Evolutionary conservation across 2,113 vertebrate genomes (phyloP).

Genomic region (Sinocyclocheilus anophthalmus): DNA sequence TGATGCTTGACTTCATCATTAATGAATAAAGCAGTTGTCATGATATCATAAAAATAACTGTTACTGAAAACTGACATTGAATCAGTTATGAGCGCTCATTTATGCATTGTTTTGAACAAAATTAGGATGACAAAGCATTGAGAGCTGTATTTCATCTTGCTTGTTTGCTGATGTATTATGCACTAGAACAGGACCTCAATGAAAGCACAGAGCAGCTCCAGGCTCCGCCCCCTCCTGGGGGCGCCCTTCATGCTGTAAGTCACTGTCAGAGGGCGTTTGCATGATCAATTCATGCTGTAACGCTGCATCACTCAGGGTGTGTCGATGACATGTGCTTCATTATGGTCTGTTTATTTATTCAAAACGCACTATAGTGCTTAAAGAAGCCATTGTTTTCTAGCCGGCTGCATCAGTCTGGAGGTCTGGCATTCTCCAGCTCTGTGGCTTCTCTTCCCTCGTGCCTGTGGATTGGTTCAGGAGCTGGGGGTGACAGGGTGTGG

Average conservation of each 20-base stretch:
- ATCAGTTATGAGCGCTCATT: background rate
- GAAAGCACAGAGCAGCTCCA: background rate
- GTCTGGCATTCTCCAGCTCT: background rate
- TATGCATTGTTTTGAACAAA: background rate
- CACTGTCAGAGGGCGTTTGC: conserved; percentile 26
- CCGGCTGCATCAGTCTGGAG: background rate
- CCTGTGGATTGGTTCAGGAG: conserved; percentile 25
- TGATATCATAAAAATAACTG: background rate
- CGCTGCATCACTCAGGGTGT: background rate
- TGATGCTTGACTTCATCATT: background rate
- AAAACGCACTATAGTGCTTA: background rate
- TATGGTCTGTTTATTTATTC: conserved; percentile 3
- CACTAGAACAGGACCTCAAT: background rate
- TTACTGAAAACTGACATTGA: background rate
- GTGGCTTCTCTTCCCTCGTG: background rate
- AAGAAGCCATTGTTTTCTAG: background rate
- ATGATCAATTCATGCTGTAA: background rate
- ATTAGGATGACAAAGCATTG: background rate
- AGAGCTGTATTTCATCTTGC: background rate
- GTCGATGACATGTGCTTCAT: background rate
- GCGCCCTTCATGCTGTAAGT: background rate
- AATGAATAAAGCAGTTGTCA: background rate
- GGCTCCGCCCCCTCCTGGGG: background rate
- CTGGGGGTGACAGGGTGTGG: conserved; percentile 35
- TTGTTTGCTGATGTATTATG: background rate